These are phyloP conservation scores for Ochropleura leucogaster DNA, from an alignment of 2,888 invertebrate species.

Conservation along the genomic window DNA sequence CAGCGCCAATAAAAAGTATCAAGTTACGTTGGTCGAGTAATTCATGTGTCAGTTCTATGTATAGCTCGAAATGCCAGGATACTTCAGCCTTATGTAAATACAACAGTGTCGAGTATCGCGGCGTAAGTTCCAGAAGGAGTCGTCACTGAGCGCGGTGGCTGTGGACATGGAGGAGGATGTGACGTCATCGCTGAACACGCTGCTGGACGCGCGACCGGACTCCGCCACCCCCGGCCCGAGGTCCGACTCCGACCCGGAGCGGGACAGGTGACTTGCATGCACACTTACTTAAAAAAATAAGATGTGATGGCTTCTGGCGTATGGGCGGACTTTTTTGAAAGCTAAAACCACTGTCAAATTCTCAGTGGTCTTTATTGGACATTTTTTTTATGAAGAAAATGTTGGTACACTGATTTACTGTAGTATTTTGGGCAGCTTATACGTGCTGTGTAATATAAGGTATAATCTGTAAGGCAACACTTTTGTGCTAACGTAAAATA, in stretches of 20 bases:
- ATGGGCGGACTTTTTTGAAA: neutral
- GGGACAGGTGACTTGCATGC: slow-evolving; percentile 78
- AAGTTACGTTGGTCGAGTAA: neutral
- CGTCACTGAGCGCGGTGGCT: slow-evolving; percentile 95
- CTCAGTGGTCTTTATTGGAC: neutral
- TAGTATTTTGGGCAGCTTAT: neutral
- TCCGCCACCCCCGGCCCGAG: slow-evolving; percentile 85
- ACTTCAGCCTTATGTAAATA: slow-evolving; percentile 48
- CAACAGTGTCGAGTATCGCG: slow-evolving; percentile 60
- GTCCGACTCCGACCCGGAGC: slow-evolving; percentile 80
- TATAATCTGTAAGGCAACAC: neutral
- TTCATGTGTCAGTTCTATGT: slow-evolving; percentile 18
- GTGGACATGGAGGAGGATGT: slow-evolving; percentile 98
- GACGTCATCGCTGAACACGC: slow-evolving; percentile 97
- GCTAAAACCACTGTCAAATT: neutral
- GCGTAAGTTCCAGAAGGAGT: slow-evolving; percentile 92
- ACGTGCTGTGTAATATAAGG: neutral
- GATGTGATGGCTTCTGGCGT: slow-evolving; percentile 34
- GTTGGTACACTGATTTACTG: too few species aligned
- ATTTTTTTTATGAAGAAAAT: neutral
- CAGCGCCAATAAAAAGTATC: neutral
- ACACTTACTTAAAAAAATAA: neutral
- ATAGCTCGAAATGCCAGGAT: slow-evolving; percentile 27
- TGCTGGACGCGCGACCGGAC: slow-evolving; percentile 94
- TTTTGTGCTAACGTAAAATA: slow-evolving; percentile 17